Conservation (phyloP, 2,797 vertebrate genomes). For the Parauchenoglanis ngamensis region DNA sequence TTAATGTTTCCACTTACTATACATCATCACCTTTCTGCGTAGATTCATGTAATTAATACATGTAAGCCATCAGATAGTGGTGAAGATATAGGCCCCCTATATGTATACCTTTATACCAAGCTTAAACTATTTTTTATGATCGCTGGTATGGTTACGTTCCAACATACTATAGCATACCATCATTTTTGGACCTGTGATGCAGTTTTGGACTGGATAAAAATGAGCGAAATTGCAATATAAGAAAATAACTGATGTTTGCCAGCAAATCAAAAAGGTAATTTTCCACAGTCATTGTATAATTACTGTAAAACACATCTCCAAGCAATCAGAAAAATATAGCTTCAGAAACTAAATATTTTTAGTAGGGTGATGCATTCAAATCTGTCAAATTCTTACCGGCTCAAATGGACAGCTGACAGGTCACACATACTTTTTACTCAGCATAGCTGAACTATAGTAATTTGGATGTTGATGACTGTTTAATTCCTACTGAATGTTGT, state of each 20-base stretch:
- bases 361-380: slow-evolving; percentile 42
- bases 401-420: slow-evolving; percentile 25
- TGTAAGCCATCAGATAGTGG: no score
- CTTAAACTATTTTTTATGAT: background rate
- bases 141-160: background rate
- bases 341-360: slow-evolving; percentile 18
- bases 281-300: background rate
- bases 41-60: no score
- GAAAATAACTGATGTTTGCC: background rate
- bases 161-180: background rate
- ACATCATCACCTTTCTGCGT: background rate
- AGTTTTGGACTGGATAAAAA: no score
- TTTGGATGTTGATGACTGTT: slow-evolving; percentile 28
- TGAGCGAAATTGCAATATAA: background rate
- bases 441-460: slow-evolving; percentile 16
- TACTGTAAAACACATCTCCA: background rate
- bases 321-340: background rate
- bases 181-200: no score
- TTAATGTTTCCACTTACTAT: background rate
- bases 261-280: background rate
- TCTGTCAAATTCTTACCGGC: slow-evolving; percentile 49
- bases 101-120: no score
- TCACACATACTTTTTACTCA: slow-evolving; percentile 41
- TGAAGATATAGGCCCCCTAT: no score
- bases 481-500: slow-evolving; percentile 48